Base-by-base conservation (phyloP, 2,888 invertebrate species). In the Heliconius aoede region DNA sequence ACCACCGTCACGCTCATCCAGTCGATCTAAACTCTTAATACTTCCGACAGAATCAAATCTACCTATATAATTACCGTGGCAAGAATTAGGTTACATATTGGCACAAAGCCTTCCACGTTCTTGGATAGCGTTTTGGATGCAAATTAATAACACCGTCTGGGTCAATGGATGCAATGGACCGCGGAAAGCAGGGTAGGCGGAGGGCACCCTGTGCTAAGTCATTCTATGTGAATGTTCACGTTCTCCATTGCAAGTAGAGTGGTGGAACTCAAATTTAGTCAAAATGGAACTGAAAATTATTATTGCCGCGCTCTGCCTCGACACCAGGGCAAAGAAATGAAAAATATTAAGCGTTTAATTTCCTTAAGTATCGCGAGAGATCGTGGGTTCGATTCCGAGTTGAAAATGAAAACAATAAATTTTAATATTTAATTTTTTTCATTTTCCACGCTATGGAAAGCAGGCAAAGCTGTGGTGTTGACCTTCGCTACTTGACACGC, bases 91-190 rank as follows among this genome's bases (percentile, higher is more conserved):
- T 69, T 69, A 55, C 68, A 69, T 69, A 69, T 69, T 69, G 68
- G 51, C 68, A 69, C 68, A 69, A 55, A 51, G 60, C 72, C 58
- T 40, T n/a, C 40, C 60, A 69, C 46, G 60, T 65, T 74, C 75
- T 36, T 24, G 72, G 71, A 78, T 78, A 65, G 65, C 65, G 71
- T 71, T 73, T 76, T 84, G 85, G 84, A 89, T 89, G 89, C 87
- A 90, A 88, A 90, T 89, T 88, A 88, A 84, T 81, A 81, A 82
- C 82, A 79, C 80, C 83, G 83, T 81, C 85, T 83, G 82, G 82
- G 82, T 87, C 89, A 90, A 90, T 89, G 88, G 89, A 88, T 86
- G 86, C 87, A 85, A 82, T 79, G 83, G 83, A 67, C 83, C 85
- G 84, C n/a, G n/a, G n/a, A n/a, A n/a, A n/a, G n/a, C n/a, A n/a